Conservation (phyloP, 1,140 invertebrate genomes). For the Choristoneura fumiferana region DNA sequence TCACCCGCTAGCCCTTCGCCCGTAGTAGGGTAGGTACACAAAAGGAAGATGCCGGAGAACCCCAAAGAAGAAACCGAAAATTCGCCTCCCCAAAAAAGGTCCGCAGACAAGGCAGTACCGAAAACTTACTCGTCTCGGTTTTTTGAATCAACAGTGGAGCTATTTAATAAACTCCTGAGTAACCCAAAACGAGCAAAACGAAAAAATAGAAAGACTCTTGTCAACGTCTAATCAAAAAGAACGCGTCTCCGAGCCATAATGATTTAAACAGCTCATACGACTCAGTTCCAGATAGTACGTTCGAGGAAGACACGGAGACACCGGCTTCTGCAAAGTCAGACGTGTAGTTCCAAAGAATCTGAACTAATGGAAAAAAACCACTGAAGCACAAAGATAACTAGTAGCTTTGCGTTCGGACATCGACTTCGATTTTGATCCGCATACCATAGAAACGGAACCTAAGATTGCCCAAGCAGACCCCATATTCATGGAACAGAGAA, state of each 20-base stretch:
- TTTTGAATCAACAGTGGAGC: neutral
- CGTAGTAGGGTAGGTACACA: no score
- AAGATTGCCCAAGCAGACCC: neutral
- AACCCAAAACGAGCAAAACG: neutral
- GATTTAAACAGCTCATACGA: conserved; percentile 5
- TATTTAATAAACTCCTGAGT: neutral
- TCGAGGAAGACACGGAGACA: neutral
- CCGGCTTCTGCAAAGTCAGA: neutral
- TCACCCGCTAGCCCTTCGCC: no score
- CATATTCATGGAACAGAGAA: neutral
- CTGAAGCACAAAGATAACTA: no score
- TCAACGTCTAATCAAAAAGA: neutral
- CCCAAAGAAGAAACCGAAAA: no score
- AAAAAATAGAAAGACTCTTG: neutral
- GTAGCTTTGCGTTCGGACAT: no score
- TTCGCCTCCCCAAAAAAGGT: neutral
- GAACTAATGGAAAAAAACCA: no score
- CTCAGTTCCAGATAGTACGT: conserved; percentile 6
- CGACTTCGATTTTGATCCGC: no score
- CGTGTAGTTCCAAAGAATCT: neutral
- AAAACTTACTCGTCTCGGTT: neutral
- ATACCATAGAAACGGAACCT: neutral
- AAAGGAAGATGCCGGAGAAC: no score
- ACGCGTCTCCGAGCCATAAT: no score
- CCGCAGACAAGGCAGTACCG: neutral